Percentiles rank a stretch among this genome's conserved stretches.
Evolutionary conservation across 2,113 vertebrate species (phyloP).

Genomic region (Orthonyx spaldingii): DNA sequence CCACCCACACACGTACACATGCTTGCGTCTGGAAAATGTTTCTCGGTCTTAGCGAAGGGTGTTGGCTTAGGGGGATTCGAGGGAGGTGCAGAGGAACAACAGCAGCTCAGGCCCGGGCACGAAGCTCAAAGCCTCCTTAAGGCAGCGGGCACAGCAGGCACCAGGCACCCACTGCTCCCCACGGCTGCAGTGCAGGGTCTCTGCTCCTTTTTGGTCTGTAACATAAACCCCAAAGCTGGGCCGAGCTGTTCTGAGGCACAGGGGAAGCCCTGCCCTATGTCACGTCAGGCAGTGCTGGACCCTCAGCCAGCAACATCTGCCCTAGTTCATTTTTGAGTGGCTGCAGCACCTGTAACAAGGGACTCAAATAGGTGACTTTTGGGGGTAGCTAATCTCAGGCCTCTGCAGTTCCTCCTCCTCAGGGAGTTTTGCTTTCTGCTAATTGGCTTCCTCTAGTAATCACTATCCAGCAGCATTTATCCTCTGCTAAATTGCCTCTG

Average conservation of each 20-base stretch:
- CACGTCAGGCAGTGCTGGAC: background rate
- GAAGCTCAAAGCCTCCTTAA: background rate
- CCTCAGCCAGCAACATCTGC: rapidly evolving
- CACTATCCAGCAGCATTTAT: background rate
- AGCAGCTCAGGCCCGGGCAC: background rate
- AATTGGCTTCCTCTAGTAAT: background rate
- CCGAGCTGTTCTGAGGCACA: background rate
- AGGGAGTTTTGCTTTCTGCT: background rate
- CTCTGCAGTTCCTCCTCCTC: background rate
- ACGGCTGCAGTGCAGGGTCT: rapidly evolving
- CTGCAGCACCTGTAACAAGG: background rate
- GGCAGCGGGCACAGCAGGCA: background rate
- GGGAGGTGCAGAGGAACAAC: constrained; percentile 34
- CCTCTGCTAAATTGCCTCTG: background rate
- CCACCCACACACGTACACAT: constrained; percentile 19
- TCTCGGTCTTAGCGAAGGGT: background rate
- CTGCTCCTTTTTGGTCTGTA: background rate
- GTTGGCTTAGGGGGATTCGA: constrained; percentile 1
- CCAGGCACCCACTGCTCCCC: rapidly evolving
- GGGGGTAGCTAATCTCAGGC: background rate
- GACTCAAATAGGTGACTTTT: background rate
- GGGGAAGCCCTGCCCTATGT: background rate
- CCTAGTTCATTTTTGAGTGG: background rate
- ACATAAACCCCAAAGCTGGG: background rate
- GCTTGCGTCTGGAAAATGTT: constrained; percentile 37